phyloP scores from a whole-genome alignment of 2,797 vertebrate genomes.

The Ptychobarbus kaznakovi region DNA sequence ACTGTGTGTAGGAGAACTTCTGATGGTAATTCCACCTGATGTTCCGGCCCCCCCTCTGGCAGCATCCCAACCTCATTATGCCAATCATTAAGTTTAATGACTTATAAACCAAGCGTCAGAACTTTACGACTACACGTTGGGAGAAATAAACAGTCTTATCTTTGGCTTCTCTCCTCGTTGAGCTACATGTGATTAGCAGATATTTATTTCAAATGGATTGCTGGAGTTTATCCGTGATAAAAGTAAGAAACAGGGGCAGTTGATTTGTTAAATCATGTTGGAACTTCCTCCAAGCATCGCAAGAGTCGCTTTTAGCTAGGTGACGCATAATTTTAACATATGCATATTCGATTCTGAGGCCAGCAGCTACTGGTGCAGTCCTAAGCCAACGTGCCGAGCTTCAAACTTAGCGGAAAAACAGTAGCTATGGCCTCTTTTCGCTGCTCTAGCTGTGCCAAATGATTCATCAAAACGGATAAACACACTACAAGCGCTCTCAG shows the following conservation, averaged over 20 bases:
- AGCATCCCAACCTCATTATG: constrained; percentile 81
- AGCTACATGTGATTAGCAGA: constrained; percentile 16
- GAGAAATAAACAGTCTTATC: constrained; percentile 47
- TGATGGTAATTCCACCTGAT: constrained; percentile 79
- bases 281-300: constrained; percentile 8
- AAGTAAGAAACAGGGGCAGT: neutral
- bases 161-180: neutral
- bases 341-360: constrained; percentile 29
- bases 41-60: constrained; percentile 73
- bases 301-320: constrained; percentile 26
- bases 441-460: constrained; percentile 37
- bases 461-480: constrained; percentile 50
- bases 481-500: constrained; percentile 26
- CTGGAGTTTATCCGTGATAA: constrained; percentile 1
- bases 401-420: constrained; percentile 41
- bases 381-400: constrained; percentile 17
- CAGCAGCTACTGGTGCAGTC: constrained; percentile 16
- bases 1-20: constrained; percentile 41
- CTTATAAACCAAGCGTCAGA: constrained; percentile 62
- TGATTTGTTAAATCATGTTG: constrained; percentile 19
- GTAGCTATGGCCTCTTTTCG: constrained; percentile 36
- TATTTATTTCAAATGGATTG: constrained; percentile 18
- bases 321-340: constrained; percentile 40
- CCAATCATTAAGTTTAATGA: constrained; percentile 80
- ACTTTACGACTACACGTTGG: constrained; percentile 51